Percentiles rank a stretch among this genome's conserved stretches.
Evolutionary conservation across 2,113 vertebrate genomes (phyloP).

Genomic region (Morone chrysops): DNA sequence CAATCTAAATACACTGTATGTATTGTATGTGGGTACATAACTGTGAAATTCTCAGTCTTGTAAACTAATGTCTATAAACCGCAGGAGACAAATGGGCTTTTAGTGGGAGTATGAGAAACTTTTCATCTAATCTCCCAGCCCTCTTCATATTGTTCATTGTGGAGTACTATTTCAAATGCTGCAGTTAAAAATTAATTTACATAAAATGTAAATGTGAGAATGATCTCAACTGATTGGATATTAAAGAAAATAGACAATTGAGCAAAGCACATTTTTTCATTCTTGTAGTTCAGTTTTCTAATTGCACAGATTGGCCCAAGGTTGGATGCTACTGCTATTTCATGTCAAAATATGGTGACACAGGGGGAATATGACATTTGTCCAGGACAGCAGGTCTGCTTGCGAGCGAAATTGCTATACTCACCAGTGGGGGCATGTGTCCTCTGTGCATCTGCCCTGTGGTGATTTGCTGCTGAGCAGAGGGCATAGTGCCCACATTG

Average conservation of each 20-base stretch:
- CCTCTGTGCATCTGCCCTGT: constrained; percentile 98
- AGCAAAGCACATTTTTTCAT: background rate
- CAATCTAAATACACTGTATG: background rate
- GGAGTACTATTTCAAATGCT: background rate
- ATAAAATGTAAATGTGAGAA: background rate
- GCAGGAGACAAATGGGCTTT: constrained; percentile 18
- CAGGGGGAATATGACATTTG: background rate
- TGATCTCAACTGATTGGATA: background rate
- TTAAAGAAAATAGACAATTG: background rate
- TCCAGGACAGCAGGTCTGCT: background rate
- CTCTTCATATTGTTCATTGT: constrained; percentile 16
- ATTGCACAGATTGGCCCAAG: background rate
- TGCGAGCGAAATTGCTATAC: constrained; percentile 50
- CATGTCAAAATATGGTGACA: background rate
- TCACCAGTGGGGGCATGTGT: constrained; percentile 98
- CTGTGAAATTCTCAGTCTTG: constrained; percentile 9
- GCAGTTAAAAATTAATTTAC: background rate
- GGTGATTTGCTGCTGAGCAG: constrained; percentile 95
- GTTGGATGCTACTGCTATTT: background rate
- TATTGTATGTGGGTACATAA: background rate
- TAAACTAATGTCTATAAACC: constrained; percentile 28
- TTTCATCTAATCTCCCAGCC: constrained; percentile 4
- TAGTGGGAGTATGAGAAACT: background rate
- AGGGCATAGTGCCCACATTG: constrained; percentile 96
- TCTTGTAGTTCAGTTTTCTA: background rate